Percentiles rank a stretch among this genome's conserved stretches.
Evolutionary conservation across 2,888 invertebrate genomes (phyloP).

Genomic region (Diplazon laetatorius): DNA sequence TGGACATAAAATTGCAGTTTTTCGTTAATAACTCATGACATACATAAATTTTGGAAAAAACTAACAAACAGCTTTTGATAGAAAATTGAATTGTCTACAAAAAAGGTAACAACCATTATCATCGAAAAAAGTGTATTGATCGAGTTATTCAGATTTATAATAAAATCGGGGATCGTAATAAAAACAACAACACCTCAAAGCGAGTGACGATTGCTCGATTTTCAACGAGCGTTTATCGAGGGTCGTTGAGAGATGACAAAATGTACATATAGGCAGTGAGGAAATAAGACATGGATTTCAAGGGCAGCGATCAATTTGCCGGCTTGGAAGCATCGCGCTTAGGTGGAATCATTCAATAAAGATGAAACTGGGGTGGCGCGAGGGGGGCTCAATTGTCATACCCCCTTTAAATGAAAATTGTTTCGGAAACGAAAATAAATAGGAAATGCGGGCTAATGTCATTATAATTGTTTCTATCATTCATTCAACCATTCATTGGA

Average conservation of each 20-base stretch:
- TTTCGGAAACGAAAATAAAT: constrained; percentile 65
- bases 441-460: constrained; percentile 42
- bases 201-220: constrained; percentile 35
- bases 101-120: neutral
- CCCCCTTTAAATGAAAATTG: constrained; percentile 68
- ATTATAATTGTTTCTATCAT: too few species aligned
- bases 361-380: too few species aligned
- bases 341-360: constrained; percentile 73
- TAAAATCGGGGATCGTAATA: too few species aligned
- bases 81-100: too few species aligned
- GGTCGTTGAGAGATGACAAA: too few species aligned
- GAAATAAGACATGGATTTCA: constrained; percentile 68
- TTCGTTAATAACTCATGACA: too few species aligned
- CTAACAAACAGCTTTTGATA: too few species aligned
- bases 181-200: too few species aligned
- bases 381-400: constrained; percentile 69
- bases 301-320: constrained; percentile 70
- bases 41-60: too few species aligned
- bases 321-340: constrained; percentile 62
- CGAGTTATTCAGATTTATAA: too few species aligned
- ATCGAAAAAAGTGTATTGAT: too few species aligned
- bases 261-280: constrained; percentile 52
- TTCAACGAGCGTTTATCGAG: constrained; percentile 56
- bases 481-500: neutral
- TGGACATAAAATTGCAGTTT: too few species aligned